These are phyloP conservation scores for Chaunax sp. DNA, from an alignment of 2,797 vertebrate species.

Conservation along the genomic window DNA sequence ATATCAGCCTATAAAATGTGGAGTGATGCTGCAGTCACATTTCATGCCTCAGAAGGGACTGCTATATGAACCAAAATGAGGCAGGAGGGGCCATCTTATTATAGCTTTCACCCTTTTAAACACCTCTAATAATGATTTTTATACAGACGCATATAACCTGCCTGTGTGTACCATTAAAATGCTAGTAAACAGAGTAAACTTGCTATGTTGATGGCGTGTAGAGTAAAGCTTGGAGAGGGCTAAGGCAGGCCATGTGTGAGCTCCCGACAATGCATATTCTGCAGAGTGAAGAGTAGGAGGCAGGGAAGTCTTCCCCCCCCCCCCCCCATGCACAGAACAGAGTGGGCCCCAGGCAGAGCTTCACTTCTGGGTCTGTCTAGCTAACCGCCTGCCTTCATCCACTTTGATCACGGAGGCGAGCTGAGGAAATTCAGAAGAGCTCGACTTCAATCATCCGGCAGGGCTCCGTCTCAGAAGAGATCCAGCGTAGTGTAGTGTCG, in stretches of 20 bases:
- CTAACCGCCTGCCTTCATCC: conserved; percentile 70
- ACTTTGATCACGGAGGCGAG: conserved; percentile 78
- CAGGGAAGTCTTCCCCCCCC: conserved; percentile 42
- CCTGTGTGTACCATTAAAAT: conserved; percentile 3
- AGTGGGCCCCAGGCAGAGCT: conserved; percentile 61
- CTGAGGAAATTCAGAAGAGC: conserved; percentile 69
- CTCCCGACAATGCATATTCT: conserved; percentile 32
- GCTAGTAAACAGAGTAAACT: conserved; percentile 5
- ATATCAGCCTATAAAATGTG: conserved; percentile 12
- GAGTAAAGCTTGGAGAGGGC: conserved; percentile 9
- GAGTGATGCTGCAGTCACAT: conserved; percentile 11
- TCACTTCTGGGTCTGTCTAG: conserved; percentile 64
- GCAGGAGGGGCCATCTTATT: conserved; percentile 13
- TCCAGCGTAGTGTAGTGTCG: conserved; percentile 42
- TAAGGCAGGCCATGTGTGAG: not conserved
- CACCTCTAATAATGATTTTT: conserved; percentile 21
- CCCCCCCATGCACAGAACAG: conserved; percentile 49
- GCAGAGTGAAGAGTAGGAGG: conserved; percentile 37
- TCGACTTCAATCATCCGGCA: conserved; percentile 70
- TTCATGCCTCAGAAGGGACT: conserved; percentile 21
- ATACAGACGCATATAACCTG: conserved; percentile 9
- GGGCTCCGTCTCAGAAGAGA: conserved; percentile 56
- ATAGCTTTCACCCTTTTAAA: conserved; percentile 27
- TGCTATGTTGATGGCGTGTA: not conserved
- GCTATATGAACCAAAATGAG: not conserved